Percentiles rank a stretch among this genome's conserved stretches.
phyloP scores from a whole-genome alignment of 2,888 invertebrate species.

The Anodontia alba region DNA sequence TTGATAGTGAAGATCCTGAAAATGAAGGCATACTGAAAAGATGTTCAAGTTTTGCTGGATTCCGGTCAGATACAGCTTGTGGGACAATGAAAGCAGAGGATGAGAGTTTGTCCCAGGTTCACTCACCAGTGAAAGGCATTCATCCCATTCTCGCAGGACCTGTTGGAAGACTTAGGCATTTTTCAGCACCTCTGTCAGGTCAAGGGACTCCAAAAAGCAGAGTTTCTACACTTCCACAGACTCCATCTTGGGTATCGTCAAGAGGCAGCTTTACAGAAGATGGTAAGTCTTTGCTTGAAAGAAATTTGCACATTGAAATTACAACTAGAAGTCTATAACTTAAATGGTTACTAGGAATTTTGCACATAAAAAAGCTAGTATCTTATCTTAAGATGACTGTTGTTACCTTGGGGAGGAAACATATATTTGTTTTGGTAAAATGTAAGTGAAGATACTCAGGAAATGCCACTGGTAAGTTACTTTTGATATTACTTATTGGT shows the following conservation, averaged over 20 bases:
- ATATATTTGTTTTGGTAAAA: no score
- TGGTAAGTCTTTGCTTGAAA: conserved; percentile 38
- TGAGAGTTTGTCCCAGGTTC: conserved; percentile 27
- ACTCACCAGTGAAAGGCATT: conserved; percentile 45
- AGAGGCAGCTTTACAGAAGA: conserved; percentile 76
- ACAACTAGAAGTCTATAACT: no score
- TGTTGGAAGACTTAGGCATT: conserved; percentile 71
- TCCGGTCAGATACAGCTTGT: conserved; percentile 52
- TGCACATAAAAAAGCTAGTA: no score
- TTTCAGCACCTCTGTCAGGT: conserved; percentile 76
- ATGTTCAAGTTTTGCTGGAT: conserved; percentile 79
- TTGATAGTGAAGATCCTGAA: conserved; percentile 36
- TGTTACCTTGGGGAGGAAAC: no score
- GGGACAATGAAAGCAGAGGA: conserved; percentile 40
- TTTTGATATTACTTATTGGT: no score
- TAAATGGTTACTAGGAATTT: no score
- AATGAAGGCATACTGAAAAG: conserved; percentile 66
- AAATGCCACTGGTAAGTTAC: no score
- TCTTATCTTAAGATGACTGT: no score
- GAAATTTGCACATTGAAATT: no score
- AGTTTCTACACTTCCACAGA: conserved; percentile 72
- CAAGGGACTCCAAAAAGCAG: conserved; percentile 73
- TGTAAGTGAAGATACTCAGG: no score
- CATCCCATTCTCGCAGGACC: conserved; percentile 44
- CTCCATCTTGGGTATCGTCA: conserved; percentile 78